These are phyloP conservation scores for Fragum sueziense DNA, from an alignment of 2,888 invertebrate species.

Conservation along the genomic window DNA sequence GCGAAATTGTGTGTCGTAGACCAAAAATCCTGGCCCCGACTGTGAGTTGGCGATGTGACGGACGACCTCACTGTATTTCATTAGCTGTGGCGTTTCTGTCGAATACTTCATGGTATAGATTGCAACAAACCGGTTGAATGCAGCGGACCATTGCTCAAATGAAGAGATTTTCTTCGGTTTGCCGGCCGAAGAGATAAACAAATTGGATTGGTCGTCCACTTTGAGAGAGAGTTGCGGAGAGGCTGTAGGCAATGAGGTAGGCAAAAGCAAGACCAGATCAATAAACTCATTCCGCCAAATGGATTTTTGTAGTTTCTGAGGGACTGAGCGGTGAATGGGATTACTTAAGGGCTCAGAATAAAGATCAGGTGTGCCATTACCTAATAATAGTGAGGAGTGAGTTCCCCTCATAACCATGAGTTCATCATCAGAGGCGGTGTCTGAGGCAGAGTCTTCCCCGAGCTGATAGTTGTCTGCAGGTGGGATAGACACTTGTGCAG, in stretches of 20 bases:
- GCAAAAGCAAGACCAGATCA: not conserved
- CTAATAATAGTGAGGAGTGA: not conserved
- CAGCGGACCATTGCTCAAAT: conserved; percentile 22
- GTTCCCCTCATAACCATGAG: too few relatives aligned
- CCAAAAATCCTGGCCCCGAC: not conserved
- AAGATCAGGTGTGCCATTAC: not conserved
- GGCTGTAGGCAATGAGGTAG: not conserved
- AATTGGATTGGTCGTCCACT: not conserved
- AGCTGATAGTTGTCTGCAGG: too few relatives aligned
- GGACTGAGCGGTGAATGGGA: not conserved
- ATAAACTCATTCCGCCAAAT: not conserved
- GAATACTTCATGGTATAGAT: conserved; percentile 13
- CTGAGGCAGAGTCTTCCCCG: too few relatives aligned
- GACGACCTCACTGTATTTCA: conserved; percentile 24
- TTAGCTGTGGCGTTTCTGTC: conserved; percentile 5
- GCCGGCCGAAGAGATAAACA: not conserved
- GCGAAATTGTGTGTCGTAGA: not conserved
- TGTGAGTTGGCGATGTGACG: not conserved
- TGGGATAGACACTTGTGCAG: too few relatives aligned
- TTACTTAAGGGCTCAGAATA: not conserved
- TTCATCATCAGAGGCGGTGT: too few relatives aligned
- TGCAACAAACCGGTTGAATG: conserved; percentile 24
- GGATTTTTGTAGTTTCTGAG: not conserved
- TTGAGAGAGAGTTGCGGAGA: not conserved
- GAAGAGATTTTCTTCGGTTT: not conserved